phyloP scores from a whole-genome alignment of 2,113 vertebrate species.

The Ceratotherium simum region DNA sequence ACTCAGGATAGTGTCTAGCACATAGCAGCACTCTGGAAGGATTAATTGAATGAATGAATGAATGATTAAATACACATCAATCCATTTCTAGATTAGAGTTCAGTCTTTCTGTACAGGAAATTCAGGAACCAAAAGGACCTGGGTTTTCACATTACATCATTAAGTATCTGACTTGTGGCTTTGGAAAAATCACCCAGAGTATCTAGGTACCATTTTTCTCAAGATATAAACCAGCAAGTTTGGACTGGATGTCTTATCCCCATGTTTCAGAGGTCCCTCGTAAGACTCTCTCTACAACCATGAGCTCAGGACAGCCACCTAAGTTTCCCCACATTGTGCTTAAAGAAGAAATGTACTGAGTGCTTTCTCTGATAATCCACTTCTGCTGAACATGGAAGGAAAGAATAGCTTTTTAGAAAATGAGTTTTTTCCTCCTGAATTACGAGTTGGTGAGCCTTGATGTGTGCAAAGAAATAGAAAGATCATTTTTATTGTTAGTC shows the following conservation, averaged over 20 bases:
- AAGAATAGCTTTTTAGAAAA: constrained; percentile 20
- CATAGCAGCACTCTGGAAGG: not conserved
- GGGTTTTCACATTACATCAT: not conserved
- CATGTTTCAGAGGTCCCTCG: not conserved
- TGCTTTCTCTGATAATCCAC: not conserved
- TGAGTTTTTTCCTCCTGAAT: not conserved
- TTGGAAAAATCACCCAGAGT: not conserved
- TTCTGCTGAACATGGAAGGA: not conserved
- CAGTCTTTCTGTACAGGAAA: not conserved
- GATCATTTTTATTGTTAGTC: not conserved
- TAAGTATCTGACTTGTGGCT: not conserved
- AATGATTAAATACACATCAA: not conserved
- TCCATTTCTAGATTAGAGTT: not conserved
- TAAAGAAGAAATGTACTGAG: not conserved
- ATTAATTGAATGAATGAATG: not conserved
- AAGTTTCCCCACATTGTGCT: not conserved
- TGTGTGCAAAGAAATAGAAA: not conserved
- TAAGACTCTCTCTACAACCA: constrained; percentile 6
- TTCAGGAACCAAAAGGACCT: not conserved
- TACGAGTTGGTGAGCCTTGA: not conserved
- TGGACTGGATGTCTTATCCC: not conserved
- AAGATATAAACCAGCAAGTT: not conserved
- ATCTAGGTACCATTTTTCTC: not conserved
- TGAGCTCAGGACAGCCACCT: not conserved
- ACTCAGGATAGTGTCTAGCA: not conserved